Evolutionary conservation across 1,140 invertebrate genomes (phyloP).

Genomic region (Theocolax elegans): DNA sequence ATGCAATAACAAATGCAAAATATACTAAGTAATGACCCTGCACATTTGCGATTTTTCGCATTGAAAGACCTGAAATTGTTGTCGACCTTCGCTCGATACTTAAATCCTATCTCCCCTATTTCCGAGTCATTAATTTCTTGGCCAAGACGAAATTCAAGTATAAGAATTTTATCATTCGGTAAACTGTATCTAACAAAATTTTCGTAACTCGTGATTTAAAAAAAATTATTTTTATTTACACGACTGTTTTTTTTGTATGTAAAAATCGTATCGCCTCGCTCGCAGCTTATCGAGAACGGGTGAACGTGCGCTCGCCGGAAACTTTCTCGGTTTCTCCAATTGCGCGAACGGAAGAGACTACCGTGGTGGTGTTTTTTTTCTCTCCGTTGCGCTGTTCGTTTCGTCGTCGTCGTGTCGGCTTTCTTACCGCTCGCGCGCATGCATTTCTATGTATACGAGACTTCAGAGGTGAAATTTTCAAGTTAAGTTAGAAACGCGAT

Average conservation of each 20-base stretch:
- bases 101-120: too few relatives aligned
- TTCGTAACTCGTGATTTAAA: too few relatives aligned
- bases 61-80: too few relatives aligned
- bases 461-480: background rate
- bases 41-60: too few relatives aligned
- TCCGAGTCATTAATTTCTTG: background rate
- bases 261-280: background rate
- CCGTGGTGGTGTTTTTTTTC: background rate
- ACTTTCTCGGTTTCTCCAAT: slow-evolving; percentile 34
- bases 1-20: too few relatives aligned
- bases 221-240: too few relatives aligned
- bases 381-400: background rate
- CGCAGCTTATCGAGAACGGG: slow-evolving; percentile 5
- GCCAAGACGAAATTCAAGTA: background rate
- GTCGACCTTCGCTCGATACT: background rate
- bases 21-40: too few relatives aligned
- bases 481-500: too few relatives aligned
- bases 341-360: slow-evolving; percentile 28
- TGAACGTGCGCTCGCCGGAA: slow-evolving; percentile 18
- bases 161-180: background rate
- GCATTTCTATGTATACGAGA: too few relatives aligned
- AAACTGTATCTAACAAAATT: too few relatives aligned
- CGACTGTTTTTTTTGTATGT: background rate
- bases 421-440: background rate
- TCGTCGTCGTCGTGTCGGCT: background rate